Percentiles rank a stretch among this genome's conserved stretches.
These are phyloP conservation scores for Lutraria rhynchaena DNA, from an alignment of 1,140 invertebrate genomes.

Conservation along the genomic window DNA sequence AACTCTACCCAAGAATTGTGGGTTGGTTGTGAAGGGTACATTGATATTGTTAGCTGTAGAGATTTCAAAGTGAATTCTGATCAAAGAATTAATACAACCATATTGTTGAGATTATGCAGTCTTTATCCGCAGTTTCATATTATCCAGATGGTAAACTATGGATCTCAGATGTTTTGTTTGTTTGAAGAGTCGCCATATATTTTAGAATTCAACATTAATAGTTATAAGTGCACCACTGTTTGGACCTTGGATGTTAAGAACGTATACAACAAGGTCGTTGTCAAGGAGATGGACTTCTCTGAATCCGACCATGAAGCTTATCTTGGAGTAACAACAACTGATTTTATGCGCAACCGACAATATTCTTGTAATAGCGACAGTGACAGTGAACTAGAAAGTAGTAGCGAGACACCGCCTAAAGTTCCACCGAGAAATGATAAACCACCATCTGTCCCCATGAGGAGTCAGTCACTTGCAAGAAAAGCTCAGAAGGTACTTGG, in stretches of 20 bases:
- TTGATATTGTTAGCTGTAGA: conserved; percentile 31
- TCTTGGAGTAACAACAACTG: not conserved
- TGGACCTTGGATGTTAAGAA: not conserved
- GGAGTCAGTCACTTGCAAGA: not conserved
- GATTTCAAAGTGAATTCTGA: conserved; percentile 44
- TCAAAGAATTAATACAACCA: conserved; percentile 22
- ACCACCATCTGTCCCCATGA: not conserved
- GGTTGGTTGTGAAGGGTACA: conserved; percentile 13
- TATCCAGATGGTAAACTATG: conserved; percentile 1
- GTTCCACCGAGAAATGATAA: not conserved
- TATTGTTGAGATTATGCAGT: conserved; percentile 23
- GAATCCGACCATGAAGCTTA: conserved; percentile 23
- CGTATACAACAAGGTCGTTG: conserved; percentile 3
- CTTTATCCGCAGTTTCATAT: conserved; percentile 3
- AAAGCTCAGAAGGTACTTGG: conserved; percentile 3
- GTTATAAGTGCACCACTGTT: not conserved
- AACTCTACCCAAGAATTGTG: conserved; percentile 22
- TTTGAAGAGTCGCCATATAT: conserved; percentile 35
- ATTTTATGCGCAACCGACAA: not conserved
- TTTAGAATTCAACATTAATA: conserved; percentile 11
- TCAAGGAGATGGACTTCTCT: not conserved
- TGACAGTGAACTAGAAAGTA: not conserved
- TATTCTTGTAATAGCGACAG: not conserved
- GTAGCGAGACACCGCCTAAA: not conserved
- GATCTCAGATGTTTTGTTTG: conserved; percentile 28